phyloP scores from a whole-genome alignment of 2,888 invertebrate species.

The Acanthoscelides obtectus region DNA sequence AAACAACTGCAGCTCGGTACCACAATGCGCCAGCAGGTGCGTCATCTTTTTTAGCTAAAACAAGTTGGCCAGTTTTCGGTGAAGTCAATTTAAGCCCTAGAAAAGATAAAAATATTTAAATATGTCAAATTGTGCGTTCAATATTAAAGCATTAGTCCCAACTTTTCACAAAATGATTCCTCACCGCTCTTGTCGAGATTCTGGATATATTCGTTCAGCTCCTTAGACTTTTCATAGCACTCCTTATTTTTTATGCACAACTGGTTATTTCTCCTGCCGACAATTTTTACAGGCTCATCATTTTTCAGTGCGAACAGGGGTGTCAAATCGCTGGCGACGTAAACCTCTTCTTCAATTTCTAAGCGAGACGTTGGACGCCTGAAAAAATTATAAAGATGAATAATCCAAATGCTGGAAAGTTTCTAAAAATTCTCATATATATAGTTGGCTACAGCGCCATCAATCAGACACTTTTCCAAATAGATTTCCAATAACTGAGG shows the following conservation, averaged over 20 bases:
- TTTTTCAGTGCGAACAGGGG: constrained; percentile 16
- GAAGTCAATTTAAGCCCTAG: constrained; percentile 22
- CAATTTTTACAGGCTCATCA: constrained; percentile 28
- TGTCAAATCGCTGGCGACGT: constrained; percentile 14
- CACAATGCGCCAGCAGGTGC: background rate
- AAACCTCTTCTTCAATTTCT: constrained; percentile 5
- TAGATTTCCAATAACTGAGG: no score
- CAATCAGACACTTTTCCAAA: no score
- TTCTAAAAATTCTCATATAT: no score
- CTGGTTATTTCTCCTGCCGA: constrained; percentile 19
- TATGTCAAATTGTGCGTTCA: no score
- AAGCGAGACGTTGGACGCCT: background rate
- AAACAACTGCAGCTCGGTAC: constrained; percentile 16
- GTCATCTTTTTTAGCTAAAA: constrained; percentile 27
- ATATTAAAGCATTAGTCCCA: no score
- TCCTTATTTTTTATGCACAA: constrained; percentile 32
- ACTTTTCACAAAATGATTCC: no score
- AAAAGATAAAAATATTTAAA: constrained; percentile 15
- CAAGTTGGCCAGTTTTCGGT: constrained; percentile 32
- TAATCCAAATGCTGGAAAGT: no score
- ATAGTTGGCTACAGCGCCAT: no score
- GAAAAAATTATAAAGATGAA: no score
- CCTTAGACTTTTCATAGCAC: constrained; percentile 21
- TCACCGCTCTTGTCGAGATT: constrained; percentile 20
- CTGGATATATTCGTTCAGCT: constrained; percentile 23